Evolutionary conservation across 2,888 invertebrate genomes (phyloP).

Genomic region (Hipparchia semele): DNA sequence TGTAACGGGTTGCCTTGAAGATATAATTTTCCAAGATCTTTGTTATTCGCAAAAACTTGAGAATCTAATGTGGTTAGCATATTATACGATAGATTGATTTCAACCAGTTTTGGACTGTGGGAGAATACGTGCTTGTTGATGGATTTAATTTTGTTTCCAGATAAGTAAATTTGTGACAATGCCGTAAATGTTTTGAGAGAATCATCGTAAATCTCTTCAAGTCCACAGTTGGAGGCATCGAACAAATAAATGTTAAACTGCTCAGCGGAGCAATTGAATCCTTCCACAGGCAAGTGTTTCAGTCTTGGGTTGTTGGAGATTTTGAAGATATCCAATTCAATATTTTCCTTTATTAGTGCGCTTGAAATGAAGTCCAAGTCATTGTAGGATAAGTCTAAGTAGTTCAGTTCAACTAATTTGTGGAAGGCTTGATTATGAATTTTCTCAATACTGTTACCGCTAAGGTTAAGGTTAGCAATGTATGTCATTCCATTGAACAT

Average conservation of each 20-base stretch:
- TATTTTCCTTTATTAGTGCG: conserved; percentile 87
- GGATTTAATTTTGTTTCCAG: conserved; percentile 85
- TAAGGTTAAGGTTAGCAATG: conserved; percentile 86
- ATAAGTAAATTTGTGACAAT: conserved; percentile 85
- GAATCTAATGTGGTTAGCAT: conserved; percentile 83
- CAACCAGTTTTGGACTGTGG: conserved; percentile 82
- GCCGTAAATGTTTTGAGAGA: conserved; percentile 89
- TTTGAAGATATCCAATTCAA: conserved; percentile 86
- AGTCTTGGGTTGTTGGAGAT: conserved; percentile 88
- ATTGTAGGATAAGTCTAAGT: conserved; percentile 89
- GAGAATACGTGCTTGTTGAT: conserved; percentile 82
- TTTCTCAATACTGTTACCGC: conserved; percentile 86
- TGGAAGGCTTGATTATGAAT: conserved; percentile 88
- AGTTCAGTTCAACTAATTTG: conserved; percentile 85
- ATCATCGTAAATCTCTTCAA: conserved; percentile 84
- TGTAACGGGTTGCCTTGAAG: conserved; percentile 89
- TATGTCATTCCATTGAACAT: conserved; percentile 86
- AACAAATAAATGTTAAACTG: conserved; percentile 86
- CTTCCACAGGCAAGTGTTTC: conserved; percentile 85
- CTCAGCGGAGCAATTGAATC: conserved; percentile 85
- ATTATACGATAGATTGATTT: conserved; percentile 89
- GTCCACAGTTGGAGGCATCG: conserved; percentile 89
- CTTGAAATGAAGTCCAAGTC: conserved; percentile 86
- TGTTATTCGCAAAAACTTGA: conserved; percentile 86
- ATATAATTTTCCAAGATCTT: conserved; percentile 85